Evolutionary conservation across 1,140 invertebrate species (phyloP).

Genomic region (Cephus cinctus): DNA sequence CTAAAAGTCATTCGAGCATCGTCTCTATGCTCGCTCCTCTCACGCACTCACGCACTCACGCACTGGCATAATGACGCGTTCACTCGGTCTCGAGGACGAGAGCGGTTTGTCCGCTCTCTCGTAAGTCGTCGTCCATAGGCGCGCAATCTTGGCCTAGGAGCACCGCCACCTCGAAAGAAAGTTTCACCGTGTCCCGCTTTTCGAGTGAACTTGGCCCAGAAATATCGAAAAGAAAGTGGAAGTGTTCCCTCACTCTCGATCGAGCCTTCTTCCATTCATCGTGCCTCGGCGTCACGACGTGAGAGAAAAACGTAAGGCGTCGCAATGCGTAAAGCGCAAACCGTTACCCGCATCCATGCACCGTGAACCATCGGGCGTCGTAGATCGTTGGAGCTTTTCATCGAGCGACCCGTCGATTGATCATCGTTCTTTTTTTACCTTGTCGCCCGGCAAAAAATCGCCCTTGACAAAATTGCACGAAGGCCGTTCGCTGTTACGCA

Average conservation of each 20-base stretch:
- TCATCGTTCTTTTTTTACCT: no score
- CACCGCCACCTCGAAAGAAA: constrained; percentile 8
- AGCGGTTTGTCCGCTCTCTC: not conserved
- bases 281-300: no score
- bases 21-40: not conserved
- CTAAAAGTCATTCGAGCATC: no score
- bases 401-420: not conserved
- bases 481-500: no score
- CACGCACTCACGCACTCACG: not conserved
- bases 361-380: not conserved
- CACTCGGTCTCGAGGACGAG: not conserved
- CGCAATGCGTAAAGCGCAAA: no score
- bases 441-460: not conserved
- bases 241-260: constrained; percentile 22
- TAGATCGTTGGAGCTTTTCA: not conserved
- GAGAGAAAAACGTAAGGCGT: no score
- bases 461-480: not conserved
- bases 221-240: constrained; percentile 27
- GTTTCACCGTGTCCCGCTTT: constrained; percentile 17
- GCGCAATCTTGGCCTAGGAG: constrained; percentile 6
- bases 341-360: no score
- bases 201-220: constrained; percentile 30
- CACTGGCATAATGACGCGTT: no score
- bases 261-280: not conserved
- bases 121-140: no score